Evolutionary conservation across 2,797 vertebrate genomes (phyloP).

Genomic region (Luscinia megarhynchos): DNA sequence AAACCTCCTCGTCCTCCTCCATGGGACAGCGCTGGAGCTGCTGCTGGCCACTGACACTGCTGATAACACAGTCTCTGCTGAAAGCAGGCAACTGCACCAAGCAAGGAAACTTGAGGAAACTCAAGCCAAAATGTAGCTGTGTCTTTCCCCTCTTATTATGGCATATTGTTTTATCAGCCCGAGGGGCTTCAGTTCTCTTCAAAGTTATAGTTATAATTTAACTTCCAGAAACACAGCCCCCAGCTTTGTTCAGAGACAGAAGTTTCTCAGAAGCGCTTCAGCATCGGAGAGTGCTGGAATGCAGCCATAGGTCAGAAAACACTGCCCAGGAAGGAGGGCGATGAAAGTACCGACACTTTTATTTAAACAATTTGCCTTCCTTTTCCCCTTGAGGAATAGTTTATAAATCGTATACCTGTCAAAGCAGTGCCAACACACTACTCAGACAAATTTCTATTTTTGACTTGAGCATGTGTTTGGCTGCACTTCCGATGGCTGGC

Average conservation of each 20-base stretch:
- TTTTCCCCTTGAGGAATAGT: not conserved
- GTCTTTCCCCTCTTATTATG: not conserved
- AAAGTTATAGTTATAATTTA: not conserved
- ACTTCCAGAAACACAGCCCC: not conserved
- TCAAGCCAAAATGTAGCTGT: not conserved
- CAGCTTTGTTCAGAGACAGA: not conserved
- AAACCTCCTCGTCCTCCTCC: not conserved
- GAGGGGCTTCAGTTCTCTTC: not conserved
- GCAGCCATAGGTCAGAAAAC: not conserved
- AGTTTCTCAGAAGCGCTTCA: not conserved
- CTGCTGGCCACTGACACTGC: rapidly evolving
- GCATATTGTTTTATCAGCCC: not conserved
- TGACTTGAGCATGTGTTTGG: conserved; percentile 41
- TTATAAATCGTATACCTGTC: conserved; percentile 24
- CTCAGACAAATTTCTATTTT: conserved; percentile 24
- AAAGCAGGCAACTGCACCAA: rapidly evolving
- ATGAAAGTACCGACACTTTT: conserved; percentile 22
- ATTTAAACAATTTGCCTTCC: conserved; percentile 39
- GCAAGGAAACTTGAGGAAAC: not conserved
- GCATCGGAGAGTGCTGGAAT: not conserved
- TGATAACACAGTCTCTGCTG: not conserved
- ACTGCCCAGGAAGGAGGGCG: not conserved
- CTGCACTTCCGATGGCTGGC: not conserved
- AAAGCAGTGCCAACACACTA: not conserved
- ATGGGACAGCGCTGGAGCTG: rapidly evolving